Evolutionary conservation across 2,797 vertebrate species (phyloP).

Genomic region (Gallinago nigripennis): DNA sequence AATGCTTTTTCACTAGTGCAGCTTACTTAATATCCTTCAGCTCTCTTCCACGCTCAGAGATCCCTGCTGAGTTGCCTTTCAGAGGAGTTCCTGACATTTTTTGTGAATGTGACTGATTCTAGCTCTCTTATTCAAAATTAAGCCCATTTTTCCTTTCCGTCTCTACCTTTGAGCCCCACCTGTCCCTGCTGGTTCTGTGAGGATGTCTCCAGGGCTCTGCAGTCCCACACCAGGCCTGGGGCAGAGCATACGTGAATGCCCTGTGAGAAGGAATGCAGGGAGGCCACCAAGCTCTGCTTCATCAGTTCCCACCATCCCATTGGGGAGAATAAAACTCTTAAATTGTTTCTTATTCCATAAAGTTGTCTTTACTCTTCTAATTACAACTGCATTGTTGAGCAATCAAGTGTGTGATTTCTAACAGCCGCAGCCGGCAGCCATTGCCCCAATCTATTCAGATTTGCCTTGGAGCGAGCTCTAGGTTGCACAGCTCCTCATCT

Average conservation of each 20-base stretch:
- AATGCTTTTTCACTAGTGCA: background rate
- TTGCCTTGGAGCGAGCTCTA: background rate
- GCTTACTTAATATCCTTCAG: background rate
- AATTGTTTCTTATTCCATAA: constrained; percentile 38
- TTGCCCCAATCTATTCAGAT: background rate
- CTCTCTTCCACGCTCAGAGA: background rate
- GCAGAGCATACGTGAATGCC: background rate
- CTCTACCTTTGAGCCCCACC: background rate
- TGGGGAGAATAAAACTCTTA: constrained; percentile 22
- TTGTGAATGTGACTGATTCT: background rate
- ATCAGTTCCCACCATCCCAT: background rate
- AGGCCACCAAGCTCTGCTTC: constrained; percentile 1
- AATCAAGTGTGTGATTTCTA: constrained; percentile 36
- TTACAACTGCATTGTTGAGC: constrained; percentile 47
- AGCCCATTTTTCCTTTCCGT: background rate
- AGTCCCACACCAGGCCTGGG: background rate
- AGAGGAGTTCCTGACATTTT: background rate
- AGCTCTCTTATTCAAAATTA: background rate
- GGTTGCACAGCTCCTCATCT: background rate
- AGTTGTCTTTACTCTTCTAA: constrained; percentile 55
- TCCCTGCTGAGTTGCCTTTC: background rate
- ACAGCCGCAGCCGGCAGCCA: background rate
- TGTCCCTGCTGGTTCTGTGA: background rate
- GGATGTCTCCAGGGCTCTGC: background rate
- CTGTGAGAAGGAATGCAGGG: background rate